A percentile compares a stretch with the other conserved stretches of the same genome.
phyloP scores from a whole-genome alignment of 2,888 invertebrate genomes.

The Drosophila meridiana region DNA sequence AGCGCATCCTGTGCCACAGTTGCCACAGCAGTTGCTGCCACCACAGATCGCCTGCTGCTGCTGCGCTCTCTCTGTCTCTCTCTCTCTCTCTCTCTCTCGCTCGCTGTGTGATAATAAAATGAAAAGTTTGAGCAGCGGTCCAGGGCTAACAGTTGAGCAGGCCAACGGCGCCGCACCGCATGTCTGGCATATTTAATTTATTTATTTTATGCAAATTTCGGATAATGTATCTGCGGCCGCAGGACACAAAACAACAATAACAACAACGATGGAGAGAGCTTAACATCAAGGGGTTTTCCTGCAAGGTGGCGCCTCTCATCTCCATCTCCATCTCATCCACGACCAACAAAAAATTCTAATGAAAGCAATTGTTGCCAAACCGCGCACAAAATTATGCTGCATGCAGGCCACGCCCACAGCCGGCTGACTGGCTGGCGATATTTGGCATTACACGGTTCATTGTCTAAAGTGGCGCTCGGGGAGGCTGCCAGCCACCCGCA shows the following conservation, averaged over 20 bases:
- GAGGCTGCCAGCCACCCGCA: slow-evolving; percentile 34
- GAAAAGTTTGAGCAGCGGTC: slow-evolving; percentile 64
- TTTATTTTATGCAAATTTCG: slow-evolving; percentile 84
- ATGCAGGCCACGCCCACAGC: slow-evolving; percentile 52
- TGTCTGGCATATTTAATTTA: slow-evolving; percentile 83
- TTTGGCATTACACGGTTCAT: slow-evolving; percentile 80
- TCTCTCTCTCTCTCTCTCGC: slow-evolving; percentile 9
- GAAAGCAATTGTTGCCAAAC: slow-evolving; percentile 81
- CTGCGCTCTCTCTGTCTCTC: background rate
- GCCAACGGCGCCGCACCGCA: slow-evolving; percentile 80
- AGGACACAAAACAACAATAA: slow-evolving; percentile 73
- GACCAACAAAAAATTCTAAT: slow-evolving; percentile 67
- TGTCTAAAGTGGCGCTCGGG: slow-evolving; percentile 79
- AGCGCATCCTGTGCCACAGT: slow-evolving; percentile 72
- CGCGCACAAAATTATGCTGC: slow-evolving; percentile 79
- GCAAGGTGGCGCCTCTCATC: slow-evolving; percentile 58
- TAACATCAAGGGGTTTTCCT: slow-evolving; percentile 67
- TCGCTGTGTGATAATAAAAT: slow-evolving; percentile 74
- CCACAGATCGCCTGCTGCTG: slow-evolving; percentile 43
- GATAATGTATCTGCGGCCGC: slow-evolving; percentile 82
- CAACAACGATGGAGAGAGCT: slow-evolving; percentile 29
- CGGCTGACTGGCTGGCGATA: slow-evolving; percentile 69
- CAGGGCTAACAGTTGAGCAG: slow-evolving; percentile 49
- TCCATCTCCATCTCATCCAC: slow-evolving; percentile 3
- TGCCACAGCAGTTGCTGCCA: slow-evolving; percentile 23